These are phyloP conservation scores for Zhuqinia jingwanae DNA, from an alignment of 2,888 invertebrate genomes.

Conservation along the genomic window DNA sequence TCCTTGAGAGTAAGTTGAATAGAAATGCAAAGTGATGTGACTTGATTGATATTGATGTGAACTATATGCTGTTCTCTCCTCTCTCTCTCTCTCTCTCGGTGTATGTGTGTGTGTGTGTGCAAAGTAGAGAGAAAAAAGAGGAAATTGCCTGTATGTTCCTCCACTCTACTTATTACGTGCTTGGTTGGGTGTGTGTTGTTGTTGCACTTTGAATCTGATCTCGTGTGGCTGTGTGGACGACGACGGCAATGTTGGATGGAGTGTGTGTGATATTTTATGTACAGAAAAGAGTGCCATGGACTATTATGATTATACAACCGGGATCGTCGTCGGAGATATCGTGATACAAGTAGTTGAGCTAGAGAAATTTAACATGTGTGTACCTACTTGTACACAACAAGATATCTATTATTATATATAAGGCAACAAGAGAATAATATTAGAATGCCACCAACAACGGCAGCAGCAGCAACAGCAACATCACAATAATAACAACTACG, in stretches of 20 bases:
- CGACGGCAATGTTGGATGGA: constrained; percentile 9
- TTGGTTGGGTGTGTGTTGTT: constrained; percentile 49
- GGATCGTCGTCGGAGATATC: constrained; percentile 5
- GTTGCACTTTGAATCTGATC: constrained; percentile 41
- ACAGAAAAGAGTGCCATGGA: constrained; percentile 19
- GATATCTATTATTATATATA: background rate
- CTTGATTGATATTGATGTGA: constrained; percentile 55
- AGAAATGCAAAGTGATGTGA: constrained; percentile 34
- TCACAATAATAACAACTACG: background rate
- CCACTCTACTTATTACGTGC: background rate
- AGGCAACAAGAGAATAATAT: constrained; percentile 20
- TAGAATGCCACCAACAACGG: constrained; percentile 12
- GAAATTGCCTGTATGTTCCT: background rate
- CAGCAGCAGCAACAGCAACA: constrained; percentile 11
- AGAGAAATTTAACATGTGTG: constrained; percentile 15
- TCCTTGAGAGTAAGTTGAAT: background rate
- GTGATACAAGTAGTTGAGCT: background rate
- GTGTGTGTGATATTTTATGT: constrained; percentile 14
- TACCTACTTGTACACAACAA: background rate
- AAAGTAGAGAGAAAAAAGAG: constrained; percentile 17
- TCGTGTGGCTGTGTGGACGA: constrained; percentile 26
- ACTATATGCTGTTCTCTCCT: background rate
- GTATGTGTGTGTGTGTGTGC: too few species aligned
- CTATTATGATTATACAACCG: constrained; percentile 35
- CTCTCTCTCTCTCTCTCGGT: background rate